Conservation (phyloP, 92 coral and sea anemone genomes). For the Zoanthus gigantus region DNA sequence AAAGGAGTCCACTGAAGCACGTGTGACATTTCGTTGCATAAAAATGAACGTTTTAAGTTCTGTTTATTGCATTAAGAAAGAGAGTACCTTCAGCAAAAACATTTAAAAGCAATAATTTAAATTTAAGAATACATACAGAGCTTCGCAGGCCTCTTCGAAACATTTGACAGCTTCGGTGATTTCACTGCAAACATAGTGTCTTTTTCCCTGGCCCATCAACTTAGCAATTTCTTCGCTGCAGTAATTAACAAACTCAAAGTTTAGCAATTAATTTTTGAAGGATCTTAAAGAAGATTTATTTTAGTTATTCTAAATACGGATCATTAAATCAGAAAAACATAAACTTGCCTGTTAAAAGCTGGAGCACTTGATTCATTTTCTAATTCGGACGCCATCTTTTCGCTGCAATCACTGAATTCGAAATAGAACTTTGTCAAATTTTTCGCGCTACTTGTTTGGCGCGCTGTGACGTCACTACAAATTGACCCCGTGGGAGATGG, state of each 20-base stretch:
- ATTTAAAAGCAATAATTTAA: background rate
- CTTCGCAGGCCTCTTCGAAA: conserved; percentile 91
- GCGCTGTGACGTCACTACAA: conserved; percentile 80
- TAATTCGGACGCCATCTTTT: conserved; percentile 28
- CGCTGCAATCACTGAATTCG: conserved; percentile 23
- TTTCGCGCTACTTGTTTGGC: conserved; percentile 96
- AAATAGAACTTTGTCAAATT: conserved; percentile 41
- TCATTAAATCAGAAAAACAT: background rate
- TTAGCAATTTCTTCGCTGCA: conserved; percentile 89
- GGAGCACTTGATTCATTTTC: conserved; percentile 22
- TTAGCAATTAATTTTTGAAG: background rate
- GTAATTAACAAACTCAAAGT: background rate
- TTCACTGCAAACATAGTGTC: conserved; percentile 91
- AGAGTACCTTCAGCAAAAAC: background rate
- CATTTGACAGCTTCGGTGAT: conserved; percentile 92
- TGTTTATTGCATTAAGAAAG: background rate
- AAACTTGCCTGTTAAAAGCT: conserved; percentile 33
- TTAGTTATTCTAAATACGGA: background rate
- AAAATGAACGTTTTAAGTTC: background rate
- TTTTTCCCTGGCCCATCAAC: conserved; percentile 91
- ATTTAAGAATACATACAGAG: conserved; percentile 71
- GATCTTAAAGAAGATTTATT: background rate
- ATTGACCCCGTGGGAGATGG: background rate
- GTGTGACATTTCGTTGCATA: background rate
- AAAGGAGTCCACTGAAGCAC: background rate